Conservation (phyloP, 1,140 invertebrate genomes). For the Oreohelix idahoensis region DNA sequence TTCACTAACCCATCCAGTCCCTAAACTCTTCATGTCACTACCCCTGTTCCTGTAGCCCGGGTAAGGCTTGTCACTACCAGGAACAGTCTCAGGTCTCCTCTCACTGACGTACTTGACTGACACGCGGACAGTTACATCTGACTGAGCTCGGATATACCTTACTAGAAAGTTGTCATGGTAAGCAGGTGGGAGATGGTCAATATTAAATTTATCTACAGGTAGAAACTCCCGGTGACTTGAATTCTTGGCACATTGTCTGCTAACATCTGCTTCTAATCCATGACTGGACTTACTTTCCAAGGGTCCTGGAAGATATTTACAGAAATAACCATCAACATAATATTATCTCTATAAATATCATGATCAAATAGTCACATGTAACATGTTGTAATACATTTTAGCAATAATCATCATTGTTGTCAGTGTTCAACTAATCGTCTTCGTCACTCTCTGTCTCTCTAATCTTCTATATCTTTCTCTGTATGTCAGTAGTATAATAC, state of each 20-base stretch:
- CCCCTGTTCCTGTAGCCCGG: too few species aligned
- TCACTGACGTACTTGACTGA: not conserved
- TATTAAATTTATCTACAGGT: not conserved
- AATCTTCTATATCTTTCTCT: too few species aligned
- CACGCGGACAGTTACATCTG: not conserved
- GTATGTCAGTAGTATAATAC: too few species aligned
- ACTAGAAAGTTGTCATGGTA: not conserved
- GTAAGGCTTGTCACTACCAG: too few species aligned
- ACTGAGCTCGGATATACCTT: not conserved
- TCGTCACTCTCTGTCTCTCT: too few species aligned
- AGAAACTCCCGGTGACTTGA: not conserved
- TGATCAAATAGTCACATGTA: too few species aligned
- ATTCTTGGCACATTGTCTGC: not conserved
- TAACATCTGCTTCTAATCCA: not conserved
- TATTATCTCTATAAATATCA: too few species aligned
- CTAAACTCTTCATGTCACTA: not conserved
- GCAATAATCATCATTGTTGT: too few species aligned
- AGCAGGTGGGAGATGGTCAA: not conserved
- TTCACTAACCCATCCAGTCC: not conserved
- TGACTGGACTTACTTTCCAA: not conserved
- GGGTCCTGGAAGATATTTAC: not conserved
- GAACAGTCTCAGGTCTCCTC: too few species aligned
- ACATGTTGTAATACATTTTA: too few species aligned
- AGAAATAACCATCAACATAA: too few species aligned
- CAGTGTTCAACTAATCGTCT: too few species aligned